Evolutionary conservation across 2,888 invertebrate genomes (phyloP).

Genomic region (Drosophila helvetica): DNA sequence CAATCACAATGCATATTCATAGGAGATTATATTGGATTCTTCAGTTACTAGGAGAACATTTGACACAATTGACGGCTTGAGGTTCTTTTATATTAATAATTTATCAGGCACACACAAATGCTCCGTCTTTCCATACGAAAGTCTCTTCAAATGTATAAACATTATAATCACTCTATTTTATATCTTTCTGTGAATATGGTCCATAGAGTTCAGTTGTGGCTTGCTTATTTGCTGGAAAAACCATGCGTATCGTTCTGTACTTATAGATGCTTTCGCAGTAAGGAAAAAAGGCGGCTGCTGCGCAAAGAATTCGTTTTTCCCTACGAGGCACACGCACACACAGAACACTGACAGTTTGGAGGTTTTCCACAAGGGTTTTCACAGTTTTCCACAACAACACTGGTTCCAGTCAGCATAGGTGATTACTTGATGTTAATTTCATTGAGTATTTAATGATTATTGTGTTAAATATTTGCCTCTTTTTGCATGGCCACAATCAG

Average conservation of each 20-base stretch:
- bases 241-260: not conserved
- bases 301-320: constrained; percentile 56
- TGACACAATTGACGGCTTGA: constrained; percentile 23
- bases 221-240: not conserved
- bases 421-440: constrained; percentile 39
- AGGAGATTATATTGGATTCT: constrained; percentile 21
- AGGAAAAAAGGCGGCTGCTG: constrained; percentile 73
- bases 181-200: not conserved
- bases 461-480: constrained; percentile 54
- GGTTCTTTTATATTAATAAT: not conserved
- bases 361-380: constrained; percentile 26
- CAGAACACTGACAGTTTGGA: constrained; percentile 28
- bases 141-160: not conserved
- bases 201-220: not conserved
- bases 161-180: not conserved
- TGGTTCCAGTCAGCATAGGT: constrained; percentile 14
- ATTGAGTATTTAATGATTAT: constrained; percentile 39
- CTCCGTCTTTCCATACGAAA: not conserved
- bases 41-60: constrained; percentile 8
- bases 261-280: constrained; percentile 19
- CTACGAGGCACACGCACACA: constrained; percentile 54
- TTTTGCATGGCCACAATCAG: constrained; percentile 75
- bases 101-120: not conserved
- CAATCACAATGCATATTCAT: constrained; percentile 20
- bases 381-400: constrained; percentile 3